Evolutionary conservation across 2,888 invertebrate species (phyloP).

Genomic region (Adela reaumurella): DNA sequence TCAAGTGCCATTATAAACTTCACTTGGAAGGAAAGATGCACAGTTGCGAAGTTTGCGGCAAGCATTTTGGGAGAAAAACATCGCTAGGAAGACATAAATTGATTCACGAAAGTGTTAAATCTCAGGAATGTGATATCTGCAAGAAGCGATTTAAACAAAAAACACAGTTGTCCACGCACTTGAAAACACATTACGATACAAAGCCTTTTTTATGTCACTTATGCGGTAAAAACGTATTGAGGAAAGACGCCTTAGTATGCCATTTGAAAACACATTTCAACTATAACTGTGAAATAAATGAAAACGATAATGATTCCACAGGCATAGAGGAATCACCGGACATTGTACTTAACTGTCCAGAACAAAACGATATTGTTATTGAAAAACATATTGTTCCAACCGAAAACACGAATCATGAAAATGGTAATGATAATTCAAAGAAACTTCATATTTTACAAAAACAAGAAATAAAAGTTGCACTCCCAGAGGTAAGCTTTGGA

Average conservation of each 20-base stretch:
- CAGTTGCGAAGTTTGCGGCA: conserved; percentile 10
- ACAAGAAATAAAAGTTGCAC: background rate
- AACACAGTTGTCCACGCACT: conserved; percentile 24
- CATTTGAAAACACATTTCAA: conserved; percentile 11
- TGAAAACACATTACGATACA: conserved; percentile 18
- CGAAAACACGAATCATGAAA: too few relatives aligned
- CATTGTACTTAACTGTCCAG: too few relatives aligned
- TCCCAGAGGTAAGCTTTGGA: conserved; percentile 1
- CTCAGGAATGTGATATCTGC: conserved; percentile 24
- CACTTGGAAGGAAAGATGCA: conserved; percentile 6
- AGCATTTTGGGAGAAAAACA: conserved; percentile 13
- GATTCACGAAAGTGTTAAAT: conserved; percentile 28
- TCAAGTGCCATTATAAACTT: conserved; percentile 7
- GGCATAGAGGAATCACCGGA: too few relatives aligned
- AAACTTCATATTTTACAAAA: background rate
- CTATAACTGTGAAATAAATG: too few relatives aligned
- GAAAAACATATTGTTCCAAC: too few relatives aligned
- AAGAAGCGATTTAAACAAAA: conserved; percentile 25
- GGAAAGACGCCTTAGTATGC: conserved; percentile 10
- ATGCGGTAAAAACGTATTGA: conserved; percentile 11
- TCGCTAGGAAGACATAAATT: conserved; percentile 24
- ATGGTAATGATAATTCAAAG: background rate
- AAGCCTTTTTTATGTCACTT: conserved; percentile 12
- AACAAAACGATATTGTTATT: too few relatives aligned
- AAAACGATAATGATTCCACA: too few relatives aligned